Evolutionary conservation across 2,113 vertebrate species (phyloP).

Genomic region (Cochlearius cochlearius): DNA sequence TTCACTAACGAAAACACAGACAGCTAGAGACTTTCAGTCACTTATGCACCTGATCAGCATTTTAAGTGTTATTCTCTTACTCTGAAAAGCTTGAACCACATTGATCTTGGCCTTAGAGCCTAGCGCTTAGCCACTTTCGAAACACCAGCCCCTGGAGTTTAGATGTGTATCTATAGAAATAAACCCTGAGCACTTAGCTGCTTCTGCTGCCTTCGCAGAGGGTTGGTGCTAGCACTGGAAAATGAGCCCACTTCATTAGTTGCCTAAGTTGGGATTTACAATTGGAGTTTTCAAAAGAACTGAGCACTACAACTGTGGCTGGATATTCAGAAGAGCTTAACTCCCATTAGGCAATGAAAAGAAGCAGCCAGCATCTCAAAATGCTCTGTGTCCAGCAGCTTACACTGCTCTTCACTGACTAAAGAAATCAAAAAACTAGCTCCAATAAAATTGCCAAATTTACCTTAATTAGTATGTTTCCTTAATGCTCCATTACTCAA

Average conservation of each 20-base stretch:
- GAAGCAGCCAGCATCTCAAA: background rate
- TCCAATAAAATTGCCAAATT: conserved; percentile 15
- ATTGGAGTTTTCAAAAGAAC: background rate
- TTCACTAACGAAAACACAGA: background rate
- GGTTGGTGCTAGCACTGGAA: background rate
- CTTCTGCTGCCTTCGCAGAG: background rate
- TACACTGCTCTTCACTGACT: background rate
- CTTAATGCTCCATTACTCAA: background rate
- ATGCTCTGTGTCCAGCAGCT: background rate
- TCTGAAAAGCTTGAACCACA: background rate
- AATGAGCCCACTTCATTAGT: background rate
- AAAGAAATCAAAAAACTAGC: background rate
- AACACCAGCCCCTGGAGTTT: background rate
- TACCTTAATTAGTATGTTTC: conserved; percentile 15
- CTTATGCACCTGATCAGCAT: background rate
- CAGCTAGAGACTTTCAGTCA: background rate
- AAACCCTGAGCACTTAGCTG: background rate
- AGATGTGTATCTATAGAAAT: background rate
- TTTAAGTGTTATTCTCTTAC: background rate
- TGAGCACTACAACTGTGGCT: background rate
- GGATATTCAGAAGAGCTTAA: background rate
- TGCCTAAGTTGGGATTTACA: background rate
- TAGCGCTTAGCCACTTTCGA: background rate
- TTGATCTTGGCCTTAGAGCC: background rate
- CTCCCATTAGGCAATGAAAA: background rate